Percentiles rank a stretch among this genome's conserved stretches.
phyloP scores from a whole-genome alignment of 2,113 vertebrate species.

The Jacana jacana region DNA sequence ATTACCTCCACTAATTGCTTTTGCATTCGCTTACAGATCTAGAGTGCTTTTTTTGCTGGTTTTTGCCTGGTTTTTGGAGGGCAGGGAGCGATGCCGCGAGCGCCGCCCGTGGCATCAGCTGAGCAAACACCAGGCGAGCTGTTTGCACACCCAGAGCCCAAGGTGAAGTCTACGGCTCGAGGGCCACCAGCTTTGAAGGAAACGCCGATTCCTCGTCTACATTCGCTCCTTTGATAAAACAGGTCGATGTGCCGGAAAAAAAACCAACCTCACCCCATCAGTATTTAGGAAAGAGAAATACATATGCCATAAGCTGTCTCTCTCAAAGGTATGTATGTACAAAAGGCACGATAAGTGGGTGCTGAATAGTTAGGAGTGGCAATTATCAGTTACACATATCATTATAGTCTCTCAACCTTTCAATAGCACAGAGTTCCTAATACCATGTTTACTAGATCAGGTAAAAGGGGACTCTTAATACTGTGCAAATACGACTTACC shows the following conservation, averaged over 20 bases:
- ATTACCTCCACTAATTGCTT: rapidly evolving
- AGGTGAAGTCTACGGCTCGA: not conserved
- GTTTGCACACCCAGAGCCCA: slow-evolving; percentile 22
- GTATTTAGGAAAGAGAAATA: not conserved
- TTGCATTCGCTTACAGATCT: not conserved
- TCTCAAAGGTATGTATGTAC: slow-evolving; percentile 30
- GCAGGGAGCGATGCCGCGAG: not conserved
- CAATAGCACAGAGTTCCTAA: slow-evolving; percentile 9
- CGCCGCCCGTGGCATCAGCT: slow-evolving; percentile 31
- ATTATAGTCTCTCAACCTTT: not conserved
- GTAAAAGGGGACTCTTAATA: slow-evolving; percentile 50
- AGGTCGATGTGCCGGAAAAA: not conserved
- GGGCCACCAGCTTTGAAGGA: not conserved
- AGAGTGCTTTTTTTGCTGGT: not conserved
- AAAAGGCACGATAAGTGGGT: slow-evolving; percentile 37
- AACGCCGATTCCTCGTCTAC: not conserved
- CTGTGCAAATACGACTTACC: slow-evolving; percentile 70
- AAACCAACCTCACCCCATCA: not conserved
- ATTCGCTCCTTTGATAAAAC: not conserved
- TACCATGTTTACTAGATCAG: slow-evolving; percentile 63
- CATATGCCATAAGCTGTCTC: not conserved
- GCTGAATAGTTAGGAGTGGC: slow-evolving; percentile 38
- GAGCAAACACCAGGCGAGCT: slow-evolving; percentile 32
- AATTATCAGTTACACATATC: slow-evolving; percentile 22
- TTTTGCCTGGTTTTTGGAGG: not conserved